These are phyloP conservation scores for Nanorana parkeri DNA, from an alignment of 2,113 vertebrate genomes.

Conservation along the genomic window DNA sequence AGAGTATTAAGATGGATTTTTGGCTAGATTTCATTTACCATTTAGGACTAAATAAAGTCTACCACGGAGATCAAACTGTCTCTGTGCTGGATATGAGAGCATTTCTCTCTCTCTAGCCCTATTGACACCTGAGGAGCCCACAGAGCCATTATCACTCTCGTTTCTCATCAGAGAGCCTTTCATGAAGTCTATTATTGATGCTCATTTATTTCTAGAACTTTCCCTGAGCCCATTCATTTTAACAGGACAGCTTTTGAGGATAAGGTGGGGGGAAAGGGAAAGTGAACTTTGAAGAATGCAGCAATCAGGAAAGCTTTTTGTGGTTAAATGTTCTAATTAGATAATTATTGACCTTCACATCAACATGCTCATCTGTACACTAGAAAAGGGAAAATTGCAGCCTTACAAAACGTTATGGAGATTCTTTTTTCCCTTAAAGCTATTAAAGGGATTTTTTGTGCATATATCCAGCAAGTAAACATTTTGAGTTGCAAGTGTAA, in stretches of 20 bases:
- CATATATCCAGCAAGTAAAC: no score
- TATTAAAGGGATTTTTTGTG: no score
- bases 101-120: constrained; percentile 59
- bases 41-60: constrained; percentile 58
- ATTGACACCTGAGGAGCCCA: constrained; percentile 64
- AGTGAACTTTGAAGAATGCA: constrained; percentile 63
- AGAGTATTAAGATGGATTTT: constrained; percentile 58
- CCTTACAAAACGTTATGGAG: background rate
- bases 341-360: constrained; percentile 52
- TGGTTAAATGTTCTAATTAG: constrained; percentile 53
- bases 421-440: constrained; percentile 1
- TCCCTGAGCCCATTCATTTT: constrained; percentile 66
- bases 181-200: constrained; percentile 66
- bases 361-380: constrained; percentile 22
- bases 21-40: constrained; percentile 55
- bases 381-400: constrained; percentile 20
- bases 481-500: no score
- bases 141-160: constrained; percentile 65
- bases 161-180: constrained; percentile 66
- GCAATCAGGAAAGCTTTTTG: constrained; percentile 53
- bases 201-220: constrained; percentile 68
- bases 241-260: constrained; percentile 64
- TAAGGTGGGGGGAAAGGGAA: constrained; percentile 58
- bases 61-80: constrained; percentile 46
- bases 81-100: constrained; percentile 26